Conservation (phyloP, 2,888 invertebrate species). For the Euzophera pinguis region DNA sequence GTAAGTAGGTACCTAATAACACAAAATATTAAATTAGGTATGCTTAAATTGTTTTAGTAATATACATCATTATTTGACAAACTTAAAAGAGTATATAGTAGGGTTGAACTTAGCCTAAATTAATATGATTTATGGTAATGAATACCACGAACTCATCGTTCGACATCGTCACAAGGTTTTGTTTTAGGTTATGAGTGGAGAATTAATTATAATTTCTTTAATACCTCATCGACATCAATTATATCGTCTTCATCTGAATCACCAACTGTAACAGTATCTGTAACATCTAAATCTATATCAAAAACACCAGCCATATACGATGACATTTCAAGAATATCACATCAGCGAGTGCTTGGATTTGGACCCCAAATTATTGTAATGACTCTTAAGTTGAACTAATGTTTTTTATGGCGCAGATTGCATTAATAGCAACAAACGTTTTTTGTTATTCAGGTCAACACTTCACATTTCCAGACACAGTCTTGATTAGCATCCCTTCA, state of each 20-base stretch:
- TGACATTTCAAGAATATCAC: slow-evolving; percentile 78
- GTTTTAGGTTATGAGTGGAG: slow-evolving; percentile 52
- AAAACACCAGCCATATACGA: slow-evolving; percentile 92
- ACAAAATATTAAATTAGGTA: too few species aligned
- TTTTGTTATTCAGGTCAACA: not conserved
- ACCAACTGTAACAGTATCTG: slow-evolving; percentile 80
- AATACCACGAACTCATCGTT: slow-evolving; percentile 17
- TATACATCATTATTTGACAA: too few species aligned
- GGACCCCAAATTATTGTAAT: too few species aligned
- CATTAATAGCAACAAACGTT: not conserved
- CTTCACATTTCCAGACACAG: not conserved
- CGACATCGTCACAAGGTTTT: slow-evolving; percentile 38
- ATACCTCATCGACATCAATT: slow-evolving; percentile 93
- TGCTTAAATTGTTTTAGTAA: too few species aligned
- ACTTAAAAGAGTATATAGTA: too few species aligned
- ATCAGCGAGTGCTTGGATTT: slow-evolving; percentile 56
- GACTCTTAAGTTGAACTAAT: not conserved
- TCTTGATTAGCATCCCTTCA: too few species aligned
- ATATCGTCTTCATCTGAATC: slow-evolving; percentile 94
- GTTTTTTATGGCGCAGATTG: not conserved
- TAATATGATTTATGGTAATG: too few species aligned
- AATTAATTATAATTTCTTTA: slow-evolving; percentile 21
- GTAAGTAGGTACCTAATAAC: too few species aligned
- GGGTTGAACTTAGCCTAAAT: too few species aligned
- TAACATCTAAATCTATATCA: slow-evolving; percentile 90